Base-by-base conservation (phyloP, 2,888 invertebrate species). In the Melanchra persicariae region DNA sequence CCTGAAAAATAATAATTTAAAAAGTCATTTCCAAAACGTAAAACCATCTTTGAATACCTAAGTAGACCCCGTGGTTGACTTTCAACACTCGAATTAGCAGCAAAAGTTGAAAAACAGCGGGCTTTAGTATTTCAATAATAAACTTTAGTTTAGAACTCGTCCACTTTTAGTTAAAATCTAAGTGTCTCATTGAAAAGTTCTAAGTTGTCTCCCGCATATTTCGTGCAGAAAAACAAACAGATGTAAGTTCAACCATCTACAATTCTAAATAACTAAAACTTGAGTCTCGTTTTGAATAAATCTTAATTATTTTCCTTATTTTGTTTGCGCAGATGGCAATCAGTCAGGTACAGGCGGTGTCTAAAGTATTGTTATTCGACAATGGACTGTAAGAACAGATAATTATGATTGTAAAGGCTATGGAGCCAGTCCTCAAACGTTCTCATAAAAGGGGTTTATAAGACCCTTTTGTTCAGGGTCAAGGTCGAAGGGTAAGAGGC, bases 211-310 rank as follows among this genome's bases (percentile, higher is more conserved):
- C 43, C 24, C 22, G 24, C 45, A 45, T 17, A 10, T 37, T 65
- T 65, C 17, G 8, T 12, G 57, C 30, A 55, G n/a, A 43, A 49
- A 45, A 54, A 43, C 26, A 52, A 57, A 63, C 22, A 47, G 54
- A 62, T 22, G 4, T 30, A 34, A 52, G 34, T 72, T n/a, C 15
- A 45, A 7, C 24, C 19, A 58, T 74, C 24, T 63, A 45, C 52
- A 80, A 80, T 67, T 73, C 59, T 47, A 80, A 79, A 61, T 43
- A 45, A 37, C 30, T 24, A n/a, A 57, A 59, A 51, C 54, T 68
- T 57, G 26, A 58, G 10, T 17, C 26, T 26, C 40, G 55, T 49
- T 24, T 45, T 74, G 49, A 75, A 69, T 65, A 69, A 59, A 52
- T 59, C 4, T 60, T 54, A 37, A 54, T 60, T 26, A 30, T 69